Evolutionary conservation across 2,113 vertebrate species (phyloP), one percentile per base, ranked within the genome.

Genomic region (Oenanthe melanoleuca): DNA sequence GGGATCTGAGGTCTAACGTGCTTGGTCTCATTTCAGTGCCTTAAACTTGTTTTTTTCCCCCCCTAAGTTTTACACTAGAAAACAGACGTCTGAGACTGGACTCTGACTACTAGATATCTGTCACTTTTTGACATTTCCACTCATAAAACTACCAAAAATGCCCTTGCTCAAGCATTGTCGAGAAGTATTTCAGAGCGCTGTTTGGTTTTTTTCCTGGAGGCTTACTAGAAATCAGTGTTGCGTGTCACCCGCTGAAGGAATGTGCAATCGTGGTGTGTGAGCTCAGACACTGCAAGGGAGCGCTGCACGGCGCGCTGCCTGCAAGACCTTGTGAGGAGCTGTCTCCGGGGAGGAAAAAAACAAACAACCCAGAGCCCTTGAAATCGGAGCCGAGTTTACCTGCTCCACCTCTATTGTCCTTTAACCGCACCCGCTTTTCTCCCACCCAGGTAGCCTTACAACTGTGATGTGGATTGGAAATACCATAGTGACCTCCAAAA

Each of bases 401-500:
- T 95, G 89, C 66, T 38, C 67, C 74, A 73, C 78, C 60, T 82
- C 63, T 53, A 55, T 38, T 8, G 5, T 52, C 55, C 47, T 85
- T 73, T 77, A 55, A 20, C 71, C 5, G 77, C 79, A 65, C 42
- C 61, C 34, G 50, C 81, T 52, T 77, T 75, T 86, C 64, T 88
- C 44, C 67, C 79, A 66, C 55, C 42, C 56, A 2, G 2, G 40
- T n/a, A 64, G 11, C 49, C 25, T 61, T 78, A 82, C 29, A 28
- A 40, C 59, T 45, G 14, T 19, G 67, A 57, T 72, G 60, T 72
- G 55, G 38, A 17, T 75, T 64, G 74, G 66, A 67, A 93, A 92
- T 78, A 37, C 21, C 19, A 18, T 17, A 63, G 80, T 92, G 88
- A 96, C 96, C 92, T 96, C 95, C 73, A 93, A 92, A 87, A 87